These are phyloP conservation scores for Ariolimax columbianus DNA, from an alignment of 2,888 invertebrate species.

Conservation along the genomic window DNA sequence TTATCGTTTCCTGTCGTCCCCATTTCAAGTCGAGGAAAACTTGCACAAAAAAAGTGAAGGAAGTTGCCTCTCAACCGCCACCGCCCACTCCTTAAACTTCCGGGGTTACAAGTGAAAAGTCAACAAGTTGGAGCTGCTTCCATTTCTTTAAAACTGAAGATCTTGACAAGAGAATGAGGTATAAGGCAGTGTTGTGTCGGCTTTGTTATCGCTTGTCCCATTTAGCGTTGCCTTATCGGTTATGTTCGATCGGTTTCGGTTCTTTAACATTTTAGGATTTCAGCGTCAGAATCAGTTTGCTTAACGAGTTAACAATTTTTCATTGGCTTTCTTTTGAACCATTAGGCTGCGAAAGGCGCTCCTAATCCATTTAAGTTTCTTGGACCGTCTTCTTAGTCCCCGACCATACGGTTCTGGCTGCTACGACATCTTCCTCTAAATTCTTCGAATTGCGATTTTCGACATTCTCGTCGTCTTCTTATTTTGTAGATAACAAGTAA, in stretches of 20 bases:
- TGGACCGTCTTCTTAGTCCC: too few relatives aligned
- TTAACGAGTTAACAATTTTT: background rate
- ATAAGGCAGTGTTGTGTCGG: background rate
- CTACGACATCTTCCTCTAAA: too few relatives aligned
- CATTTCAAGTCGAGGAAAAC: background rate
- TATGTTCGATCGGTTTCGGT: background rate
- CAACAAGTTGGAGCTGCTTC: background rate
- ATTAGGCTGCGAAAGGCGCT: too few relatives aligned
- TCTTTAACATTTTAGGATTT: background rate
- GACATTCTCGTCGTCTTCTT: too few relatives aligned
- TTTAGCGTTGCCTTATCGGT: background rate
- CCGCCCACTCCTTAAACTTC: background rate
- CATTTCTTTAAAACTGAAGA: background rate
- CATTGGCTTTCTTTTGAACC: too few relatives aligned
- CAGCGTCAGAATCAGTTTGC: background rate
- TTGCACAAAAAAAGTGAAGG: background rate
- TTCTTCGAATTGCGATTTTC: too few relatives aligned
- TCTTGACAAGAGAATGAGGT: background rate
- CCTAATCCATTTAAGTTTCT: too few relatives aligned
- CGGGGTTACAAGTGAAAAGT: background rate
- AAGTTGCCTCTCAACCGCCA: background rate
- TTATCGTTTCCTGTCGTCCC: background rate
- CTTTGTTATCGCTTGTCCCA: background rate
- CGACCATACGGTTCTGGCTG: too few relatives aligned
- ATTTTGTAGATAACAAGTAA: too few relatives aligned